Percentiles rank a stretch among this genome's conserved stretches.
These are phyloP conservation scores for Carcharodon carcharias DNA, from an alignment of 2,797 vertebrate genomes.

Conservation along the genomic window DNA sequence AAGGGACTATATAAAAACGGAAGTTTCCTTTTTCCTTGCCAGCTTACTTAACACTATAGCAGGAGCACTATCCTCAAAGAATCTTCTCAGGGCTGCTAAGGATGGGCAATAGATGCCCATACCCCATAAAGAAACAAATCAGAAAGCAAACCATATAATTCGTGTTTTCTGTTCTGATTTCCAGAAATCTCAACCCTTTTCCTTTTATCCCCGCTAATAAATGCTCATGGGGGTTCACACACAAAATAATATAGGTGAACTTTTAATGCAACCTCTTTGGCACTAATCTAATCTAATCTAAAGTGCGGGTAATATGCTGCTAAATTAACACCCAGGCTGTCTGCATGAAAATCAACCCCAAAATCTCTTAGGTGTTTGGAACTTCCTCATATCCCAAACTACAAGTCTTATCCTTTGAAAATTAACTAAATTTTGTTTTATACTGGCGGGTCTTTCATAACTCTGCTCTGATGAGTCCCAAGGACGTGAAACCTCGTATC, in stretches of 20 bases:
- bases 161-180: background rate
- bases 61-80: background rate
- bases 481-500: background rate
- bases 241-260: background rate
- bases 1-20: background rate
- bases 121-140: background rate
- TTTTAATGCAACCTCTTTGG: background rate
- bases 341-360: background rate
- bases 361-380: background rate
- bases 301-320: background rate
- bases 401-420: background rate
- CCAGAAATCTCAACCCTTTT: background rate
- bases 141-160: background rate
- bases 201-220: background rate
- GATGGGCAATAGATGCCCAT: background rate
- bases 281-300: background rate
- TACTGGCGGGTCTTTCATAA: background rate
- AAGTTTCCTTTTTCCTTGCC: background rate
- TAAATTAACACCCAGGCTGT: background rate
- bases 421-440: background rate
- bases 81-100: background rate
- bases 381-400: background rate
- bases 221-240: background rate
- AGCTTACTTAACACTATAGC: background rate
- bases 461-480: background rate